phyloP scores from a whole-genome alignment of 1,140 invertebrate species.

The Solenopsis fugax region DNA sequence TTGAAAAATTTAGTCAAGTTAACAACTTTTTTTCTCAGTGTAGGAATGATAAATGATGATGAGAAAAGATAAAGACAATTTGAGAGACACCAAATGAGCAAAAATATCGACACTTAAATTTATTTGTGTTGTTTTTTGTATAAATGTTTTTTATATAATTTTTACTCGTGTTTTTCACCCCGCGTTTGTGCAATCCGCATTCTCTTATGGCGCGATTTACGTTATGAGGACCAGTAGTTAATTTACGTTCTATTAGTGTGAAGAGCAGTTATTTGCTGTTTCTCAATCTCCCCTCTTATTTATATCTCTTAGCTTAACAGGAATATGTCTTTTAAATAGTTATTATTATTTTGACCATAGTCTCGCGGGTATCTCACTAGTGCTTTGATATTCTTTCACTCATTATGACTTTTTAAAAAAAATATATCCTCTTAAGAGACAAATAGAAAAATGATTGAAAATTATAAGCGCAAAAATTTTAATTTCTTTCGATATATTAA shows the following conservation, averaged over 20 bases:
- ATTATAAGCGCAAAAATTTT: neutral
- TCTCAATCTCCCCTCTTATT: neutral
- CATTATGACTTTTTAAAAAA: neutral
- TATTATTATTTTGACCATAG: slow-evolving; percentile 9
- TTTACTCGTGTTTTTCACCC: slow-evolving; percentile 19
- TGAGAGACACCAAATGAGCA: neutral
- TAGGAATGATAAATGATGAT: too few relatives aligned
- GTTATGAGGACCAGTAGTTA: slow-evolving; percentile 63
- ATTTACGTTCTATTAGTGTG: slow-evolving; percentile 68
- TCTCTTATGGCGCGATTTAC: neutral
- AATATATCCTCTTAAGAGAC: neutral
- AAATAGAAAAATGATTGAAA: neutral
- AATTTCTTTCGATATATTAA: neutral
- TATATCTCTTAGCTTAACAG: neutral
- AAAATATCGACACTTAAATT: neutral
- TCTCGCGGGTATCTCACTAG: neutral
- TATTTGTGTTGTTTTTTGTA: neutral
- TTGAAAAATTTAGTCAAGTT: too few relatives aligned
- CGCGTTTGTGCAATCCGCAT: slow-evolving; percentile 54
- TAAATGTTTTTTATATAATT: neutral
- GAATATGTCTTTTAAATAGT: neutral
- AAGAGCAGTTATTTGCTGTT: slow-evolving; percentile 40
- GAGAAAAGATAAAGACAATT: neutral
- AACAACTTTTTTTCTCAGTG: too few relatives aligned
- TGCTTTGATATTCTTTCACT: neutral